Percentiles rank a stretch among this genome's conserved stretches.
Conservation (phyloP, 2,113 vertebrate species). For the Dryoscopus gambensis region DNA sequence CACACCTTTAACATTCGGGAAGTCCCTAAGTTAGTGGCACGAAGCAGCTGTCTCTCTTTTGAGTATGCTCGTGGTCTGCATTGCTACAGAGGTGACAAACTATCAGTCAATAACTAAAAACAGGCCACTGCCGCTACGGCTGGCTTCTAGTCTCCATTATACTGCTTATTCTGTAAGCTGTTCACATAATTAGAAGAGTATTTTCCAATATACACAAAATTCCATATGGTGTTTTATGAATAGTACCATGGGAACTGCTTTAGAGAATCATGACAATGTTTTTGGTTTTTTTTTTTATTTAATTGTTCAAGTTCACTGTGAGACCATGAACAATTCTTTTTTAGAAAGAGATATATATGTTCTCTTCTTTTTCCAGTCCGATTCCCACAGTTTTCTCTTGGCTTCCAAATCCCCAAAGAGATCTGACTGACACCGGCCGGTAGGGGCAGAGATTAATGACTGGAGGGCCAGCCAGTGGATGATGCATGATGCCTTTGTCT, state of each 20-base stretch:
- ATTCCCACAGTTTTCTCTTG: conserved; percentile 10
- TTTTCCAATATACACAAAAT: neutral
- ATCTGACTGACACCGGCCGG: neutral
- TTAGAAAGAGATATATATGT: neutral
- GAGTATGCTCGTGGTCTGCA: neutral
- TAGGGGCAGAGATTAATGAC: neutral
- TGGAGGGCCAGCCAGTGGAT: neutral
- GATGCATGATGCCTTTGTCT: neutral
- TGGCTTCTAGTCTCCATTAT: neutral
- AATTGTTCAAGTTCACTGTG: conserved; percentile 4
- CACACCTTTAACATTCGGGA: neutral
- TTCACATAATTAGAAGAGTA: neutral
- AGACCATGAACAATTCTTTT: neutral
- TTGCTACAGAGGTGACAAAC: neutral
- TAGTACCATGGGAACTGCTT: neutral
- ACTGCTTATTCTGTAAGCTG: neutral
- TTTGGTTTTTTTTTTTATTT: neutral
- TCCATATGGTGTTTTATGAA: conserved; percentile 14
- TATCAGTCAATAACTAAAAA: neutral
- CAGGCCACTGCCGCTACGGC: neutral
- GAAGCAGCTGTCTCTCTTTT: neutral
- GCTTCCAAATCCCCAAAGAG: neutral
- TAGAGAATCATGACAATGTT: neutral
- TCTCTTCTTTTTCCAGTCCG: neutral
- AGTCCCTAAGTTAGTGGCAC: neutral